These are phyloP conservation scores for Pteronotus mesoamericanus DNA, from an alignment of 2,797 vertebrate species.

Conservation along the genomic window DNA sequence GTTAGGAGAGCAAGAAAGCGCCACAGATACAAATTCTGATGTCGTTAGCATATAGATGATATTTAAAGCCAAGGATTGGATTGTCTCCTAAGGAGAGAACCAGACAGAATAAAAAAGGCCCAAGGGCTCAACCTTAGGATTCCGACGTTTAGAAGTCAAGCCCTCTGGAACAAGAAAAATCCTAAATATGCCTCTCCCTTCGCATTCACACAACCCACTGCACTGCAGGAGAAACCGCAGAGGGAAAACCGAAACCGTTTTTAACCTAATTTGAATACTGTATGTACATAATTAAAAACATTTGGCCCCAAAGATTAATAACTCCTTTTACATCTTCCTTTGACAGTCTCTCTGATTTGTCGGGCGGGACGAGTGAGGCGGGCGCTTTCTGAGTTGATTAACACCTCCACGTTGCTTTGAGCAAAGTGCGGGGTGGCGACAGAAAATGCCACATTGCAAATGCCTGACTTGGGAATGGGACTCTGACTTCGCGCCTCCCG, in stretches of 20 bases:
- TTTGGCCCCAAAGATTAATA: slow-evolving; percentile 73
- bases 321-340: slow-evolving; percentile 71
- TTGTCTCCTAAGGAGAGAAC: not conserved
- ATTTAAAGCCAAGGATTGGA: not conserved
- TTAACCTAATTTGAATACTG: slow-evolving; percentile 66
- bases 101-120: not conserved
- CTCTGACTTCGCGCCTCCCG: slow-evolving; percentile 72
- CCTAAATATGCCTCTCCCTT: not conserved
- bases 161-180: not conserved
- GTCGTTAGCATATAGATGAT: not conserved
- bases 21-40: not conserved
- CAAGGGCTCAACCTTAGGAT: not conserved
- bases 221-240: not conserved
- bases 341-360: slow-evolving; percentile 72
- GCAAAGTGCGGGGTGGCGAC: slow-evolving; percentile 70
- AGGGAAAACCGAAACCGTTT: slow-evolving; percentile 54
- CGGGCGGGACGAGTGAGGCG: slow-evolving; percentile 51
- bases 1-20: not conserved
- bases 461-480: slow-evolving; percentile 64
- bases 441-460: slow-evolving; percentile 71
- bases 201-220: not conserved
- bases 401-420: slow-evolving; percentile 74
- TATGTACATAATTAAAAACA: slow-evolving; percentile 76
- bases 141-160: not conserved
- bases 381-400: slow-evolving; percentile 71